Conservation (phyloP, 2,113 vertebrate species). For the Erythrolamprus reginae region DNA sequence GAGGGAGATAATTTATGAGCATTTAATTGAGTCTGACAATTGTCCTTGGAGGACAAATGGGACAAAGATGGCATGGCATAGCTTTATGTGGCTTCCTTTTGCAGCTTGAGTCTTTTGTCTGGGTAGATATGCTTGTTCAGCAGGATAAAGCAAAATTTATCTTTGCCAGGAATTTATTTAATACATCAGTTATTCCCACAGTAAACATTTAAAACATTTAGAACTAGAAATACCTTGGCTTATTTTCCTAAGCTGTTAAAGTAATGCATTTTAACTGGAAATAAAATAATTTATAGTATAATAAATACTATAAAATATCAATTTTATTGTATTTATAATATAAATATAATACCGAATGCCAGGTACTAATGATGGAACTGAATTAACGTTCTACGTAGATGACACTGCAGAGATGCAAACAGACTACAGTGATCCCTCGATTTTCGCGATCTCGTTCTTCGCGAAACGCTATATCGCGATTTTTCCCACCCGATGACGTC, state of each 20-base stretch:
- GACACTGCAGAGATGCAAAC: not conserved
- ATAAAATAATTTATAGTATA: no score
- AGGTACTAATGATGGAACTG: not conserved
- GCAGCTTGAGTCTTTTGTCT: not conserved
- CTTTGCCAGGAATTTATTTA: not conserved
- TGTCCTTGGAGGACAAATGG: not conserved
- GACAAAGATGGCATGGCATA: not conserved
- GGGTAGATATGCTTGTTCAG: not conserved
- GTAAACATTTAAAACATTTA: not conserved
- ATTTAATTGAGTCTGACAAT: slow-evolving; percentile 33
- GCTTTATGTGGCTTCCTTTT: slow-evolving; percentile 3
- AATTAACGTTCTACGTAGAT: not conserved
- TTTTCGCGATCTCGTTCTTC: no score
- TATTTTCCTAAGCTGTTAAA: not conserved
- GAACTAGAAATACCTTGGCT: not conserved
- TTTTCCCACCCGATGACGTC: no score
- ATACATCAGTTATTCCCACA: not conserved
- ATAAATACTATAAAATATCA: no score
- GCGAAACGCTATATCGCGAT: no score
- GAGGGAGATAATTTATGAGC: not conserved
- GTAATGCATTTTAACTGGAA: not conserved
- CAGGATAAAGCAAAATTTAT: not conserved
- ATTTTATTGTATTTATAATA: not conserved
- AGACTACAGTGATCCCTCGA: no score
- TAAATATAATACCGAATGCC: not conserved